Conservation (phyloP, 1,140 invertebrate species). For the Pogonomyrmex barbatus region DNA sequence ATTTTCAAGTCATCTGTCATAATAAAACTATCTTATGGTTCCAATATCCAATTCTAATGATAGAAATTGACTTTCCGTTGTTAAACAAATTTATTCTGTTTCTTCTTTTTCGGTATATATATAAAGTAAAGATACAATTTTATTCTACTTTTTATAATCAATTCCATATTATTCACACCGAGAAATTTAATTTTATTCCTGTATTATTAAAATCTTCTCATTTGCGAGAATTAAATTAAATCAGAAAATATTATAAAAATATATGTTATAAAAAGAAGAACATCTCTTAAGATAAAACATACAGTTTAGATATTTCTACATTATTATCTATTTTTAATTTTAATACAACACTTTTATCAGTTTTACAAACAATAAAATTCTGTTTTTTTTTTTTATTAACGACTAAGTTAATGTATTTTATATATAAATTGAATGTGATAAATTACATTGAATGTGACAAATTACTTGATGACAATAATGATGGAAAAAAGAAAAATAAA, state of each 20-base stretch:
- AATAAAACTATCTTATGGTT: background rate
- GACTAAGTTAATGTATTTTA: too few species aligned
- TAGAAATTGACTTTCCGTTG: background rate
- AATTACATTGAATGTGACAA: too few species aligned
- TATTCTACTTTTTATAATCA: background rate
- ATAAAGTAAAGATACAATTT: background rate
- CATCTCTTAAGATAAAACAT: too few species aligned
- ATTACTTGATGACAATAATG: too few species aligned
- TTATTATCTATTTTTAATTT: slow-evolving; percentile 2
- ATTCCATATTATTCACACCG: background rate
- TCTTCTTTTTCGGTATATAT: background rate
- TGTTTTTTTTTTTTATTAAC: too few species aligned
- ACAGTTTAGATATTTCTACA: background rate
- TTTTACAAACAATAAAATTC: background rate
- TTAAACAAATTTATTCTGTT: slow-evolving; percentile 7
- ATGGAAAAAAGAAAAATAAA: background rate
- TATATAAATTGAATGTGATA: too few species aligned
- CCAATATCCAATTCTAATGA: background rate
- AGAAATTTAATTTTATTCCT: background rate
- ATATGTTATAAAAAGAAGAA: too few species aligned
- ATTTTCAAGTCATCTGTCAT: background rate
- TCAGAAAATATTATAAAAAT: too few species aligned
- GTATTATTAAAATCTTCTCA: background rate
- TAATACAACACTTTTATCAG: background rate
- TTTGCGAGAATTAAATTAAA: too few species aligned